Percentiles rank a stretch among this genome's conserved stretches.
These are phyloP conservation scores for Belgica antarctica DNA, from an alignment of 2,888 invertebrate species.

Conservation along the genomic window DNA sequence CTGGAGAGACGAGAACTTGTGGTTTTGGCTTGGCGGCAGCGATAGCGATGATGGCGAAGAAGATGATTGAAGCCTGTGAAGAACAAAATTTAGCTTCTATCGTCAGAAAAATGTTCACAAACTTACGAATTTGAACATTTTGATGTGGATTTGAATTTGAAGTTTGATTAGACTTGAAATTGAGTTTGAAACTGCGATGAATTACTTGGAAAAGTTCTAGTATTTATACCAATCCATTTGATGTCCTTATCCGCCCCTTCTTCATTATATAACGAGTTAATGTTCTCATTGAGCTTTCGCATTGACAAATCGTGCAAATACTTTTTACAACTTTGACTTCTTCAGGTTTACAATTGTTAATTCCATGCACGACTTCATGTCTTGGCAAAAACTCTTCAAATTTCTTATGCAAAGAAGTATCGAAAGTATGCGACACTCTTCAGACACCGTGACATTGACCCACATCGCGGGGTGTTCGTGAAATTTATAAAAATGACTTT, in stretches of 20 bases:
- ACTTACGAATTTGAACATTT: constrained; percentile 53
- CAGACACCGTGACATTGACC: constrained; percentile 26
- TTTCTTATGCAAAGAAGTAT: neutral
- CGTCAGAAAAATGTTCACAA: constrained; percentile 12
- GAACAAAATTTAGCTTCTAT: constrained; percentile 11
- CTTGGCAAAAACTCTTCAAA: neutral
- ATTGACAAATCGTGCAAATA: neutral
- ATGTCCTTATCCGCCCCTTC: constrained; percentile 29
- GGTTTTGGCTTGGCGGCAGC: constrained; percentile 48
- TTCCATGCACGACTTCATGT: constrained; percentile 11
- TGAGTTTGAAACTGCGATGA: no score
- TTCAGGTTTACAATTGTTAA: neutral
- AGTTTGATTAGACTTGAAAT: neutral
- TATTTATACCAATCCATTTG: constrained; percentile 39
- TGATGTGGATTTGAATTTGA: constrained; percentile 7
- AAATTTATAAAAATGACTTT: neutral
- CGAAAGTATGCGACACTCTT: neutral
- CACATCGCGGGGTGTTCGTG: neutral
- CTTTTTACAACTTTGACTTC: constrained; percentile 1
- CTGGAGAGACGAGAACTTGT: constrained; percentile 49
- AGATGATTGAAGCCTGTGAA: constrained; percentile 47
- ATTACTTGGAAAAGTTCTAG: no score
- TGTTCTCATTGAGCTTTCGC: constrained; percentile 8
- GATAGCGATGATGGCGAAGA: constrained; percentile 51
- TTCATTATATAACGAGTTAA: constrained; percentile 29